Evolutionary conservation across 2,888 invertebrate species (phyloP), one percentile per base, ranked within the genome.

Genomic region (Leptopilina drosophilae): DNA sequence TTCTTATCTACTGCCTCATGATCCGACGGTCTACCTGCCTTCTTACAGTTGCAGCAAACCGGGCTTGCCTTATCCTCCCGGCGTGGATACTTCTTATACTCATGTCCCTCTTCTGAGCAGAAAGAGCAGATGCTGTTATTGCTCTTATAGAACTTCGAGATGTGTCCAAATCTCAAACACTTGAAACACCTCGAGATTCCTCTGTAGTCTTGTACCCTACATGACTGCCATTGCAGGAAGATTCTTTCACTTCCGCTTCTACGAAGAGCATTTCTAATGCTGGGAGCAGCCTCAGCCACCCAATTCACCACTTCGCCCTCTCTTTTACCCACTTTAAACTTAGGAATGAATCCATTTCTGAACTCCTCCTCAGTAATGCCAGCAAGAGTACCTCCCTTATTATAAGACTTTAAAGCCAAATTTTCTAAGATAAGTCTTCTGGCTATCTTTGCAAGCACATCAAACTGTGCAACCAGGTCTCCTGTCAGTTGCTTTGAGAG

Each of bases 111-210:
- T 33, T 33, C 33, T 0, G 33, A 33, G 33, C 33, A 33, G 2
- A 1, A 33, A 1, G 4, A 33, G 2, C 33, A 33, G n/a, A n/a
- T n/a, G n/a, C n/a, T 4, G 33, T 33, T 2, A 33, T 33, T 9
- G 64, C 26, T n/a, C 11, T 15, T 5, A 0, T 42, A 78, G 26
- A 20, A 64, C 20, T 73, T 78, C 4, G 20, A n/a, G 6, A 78
- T 14, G 12, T 78, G 73, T 0, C 73, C 73, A 64, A 46, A 78
- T 7, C 11, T 12, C 14, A 73, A 62, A 46, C 78, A 78, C 20
- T 73, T 78, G 15, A 56, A 78, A 49, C 78, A 78, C n/a, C 78
- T 1, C 0, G 78, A 64, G 1, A 64, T 73, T 0, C 20, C 78
- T 33, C 67, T 62, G 7, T 46, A 78, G 26, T 73, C 78, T 12